Conservation (phyloP, 1,140 invertebrate species). For the Nephotettix cincticeps region DNA sequence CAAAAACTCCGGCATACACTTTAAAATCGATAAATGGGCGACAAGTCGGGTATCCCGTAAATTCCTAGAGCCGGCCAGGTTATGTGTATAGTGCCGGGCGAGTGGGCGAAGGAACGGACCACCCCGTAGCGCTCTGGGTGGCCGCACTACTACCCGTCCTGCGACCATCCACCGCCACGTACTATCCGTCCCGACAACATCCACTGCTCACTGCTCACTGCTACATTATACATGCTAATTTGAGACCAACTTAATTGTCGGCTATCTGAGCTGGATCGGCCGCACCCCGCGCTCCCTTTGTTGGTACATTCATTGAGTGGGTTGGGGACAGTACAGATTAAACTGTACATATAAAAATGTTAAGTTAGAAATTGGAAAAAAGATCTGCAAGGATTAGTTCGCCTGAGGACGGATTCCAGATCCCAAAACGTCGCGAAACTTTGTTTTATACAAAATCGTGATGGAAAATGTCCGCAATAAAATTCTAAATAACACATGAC, state of each 20-base stretch:
- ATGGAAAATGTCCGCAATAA: no score
- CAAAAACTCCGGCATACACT: no score
- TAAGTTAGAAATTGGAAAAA: no score
- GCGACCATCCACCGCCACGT: constrained; percentile 13
- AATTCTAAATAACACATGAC: no score
- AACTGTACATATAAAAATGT: no score
- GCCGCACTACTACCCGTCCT: constrained; percentile 23
- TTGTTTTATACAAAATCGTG: no score
- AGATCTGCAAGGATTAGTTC: no score
- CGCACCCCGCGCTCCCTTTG: background rate
- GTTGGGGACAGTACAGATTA: no score
- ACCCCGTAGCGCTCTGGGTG: constrained; percentile 29
- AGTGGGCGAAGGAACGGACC: constrained; percentile 23
- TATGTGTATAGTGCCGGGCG: background rate
- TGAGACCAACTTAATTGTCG: constrained; percentile 11
- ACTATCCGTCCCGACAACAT: constrained; percentile 5
- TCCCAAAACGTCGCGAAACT: no score
- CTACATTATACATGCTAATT: constrained; percentile 26
- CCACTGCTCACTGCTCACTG: no score
- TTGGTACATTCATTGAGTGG: background rate
- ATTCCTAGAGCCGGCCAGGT: background rate
- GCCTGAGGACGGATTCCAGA: no score
- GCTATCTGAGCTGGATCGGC: constrained; percentile 6
- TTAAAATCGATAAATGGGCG: no score
- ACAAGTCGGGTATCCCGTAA: background rate